Evolutionary conservation across 2,888 invertebrate genomes (phyloP).

Genomic region (Caenorhabditis becei): DNA sequence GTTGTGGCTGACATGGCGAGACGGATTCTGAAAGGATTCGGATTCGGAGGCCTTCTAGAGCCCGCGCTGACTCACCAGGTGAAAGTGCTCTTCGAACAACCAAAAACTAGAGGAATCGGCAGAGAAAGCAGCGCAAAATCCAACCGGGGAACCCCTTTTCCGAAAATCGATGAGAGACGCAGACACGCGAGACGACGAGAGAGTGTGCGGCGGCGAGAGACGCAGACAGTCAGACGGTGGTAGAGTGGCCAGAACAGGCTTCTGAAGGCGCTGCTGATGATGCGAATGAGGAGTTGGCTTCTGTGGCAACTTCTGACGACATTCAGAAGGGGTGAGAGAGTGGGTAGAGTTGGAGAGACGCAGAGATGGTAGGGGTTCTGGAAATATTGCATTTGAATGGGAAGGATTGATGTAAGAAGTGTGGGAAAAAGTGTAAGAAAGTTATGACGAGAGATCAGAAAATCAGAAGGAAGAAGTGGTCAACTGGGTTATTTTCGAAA

Average conservation of each 20-base stretch:
- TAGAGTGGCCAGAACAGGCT: constrained; percentile 36
- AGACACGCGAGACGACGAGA: constrained; percentile 15
- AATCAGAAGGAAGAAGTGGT: not conserved
- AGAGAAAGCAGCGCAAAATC: not conserved
- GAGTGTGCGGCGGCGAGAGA: constrained; percentile 13
- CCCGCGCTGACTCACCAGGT: constrained; percentile 33
- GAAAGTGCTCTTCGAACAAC: constrained; percentile 8
- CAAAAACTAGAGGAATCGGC: not conserved
- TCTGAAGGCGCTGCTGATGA: constrained; percentile 36
- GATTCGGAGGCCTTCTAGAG: not conserved
- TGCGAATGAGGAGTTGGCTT: constrained; percentile 33
- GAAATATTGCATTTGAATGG: not conserved
- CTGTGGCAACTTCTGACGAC: constrained; percentile 51
- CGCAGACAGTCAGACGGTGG: constrained; percentile 41
- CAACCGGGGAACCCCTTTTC: constrained; percentile 48
- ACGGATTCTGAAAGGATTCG: not conserved
- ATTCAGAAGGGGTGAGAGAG: constrained; percentile 44
- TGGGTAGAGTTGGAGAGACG: constrained; percentile 12
- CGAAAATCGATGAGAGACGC: constrained; percentile 39
- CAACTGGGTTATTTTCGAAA: not conserved
- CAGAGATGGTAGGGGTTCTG: constrained; percentile 31
- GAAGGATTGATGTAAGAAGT: not conserved
- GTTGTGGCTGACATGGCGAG: constrained; percentile 39
- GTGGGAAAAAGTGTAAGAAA: not conserved
- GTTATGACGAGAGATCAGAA: not conserved